These are phyloP conservation scores for Anastatus disparis DNA, from an alignment of 1,140 invertebrate genomes.

Conservation along the genomic window DNA sequence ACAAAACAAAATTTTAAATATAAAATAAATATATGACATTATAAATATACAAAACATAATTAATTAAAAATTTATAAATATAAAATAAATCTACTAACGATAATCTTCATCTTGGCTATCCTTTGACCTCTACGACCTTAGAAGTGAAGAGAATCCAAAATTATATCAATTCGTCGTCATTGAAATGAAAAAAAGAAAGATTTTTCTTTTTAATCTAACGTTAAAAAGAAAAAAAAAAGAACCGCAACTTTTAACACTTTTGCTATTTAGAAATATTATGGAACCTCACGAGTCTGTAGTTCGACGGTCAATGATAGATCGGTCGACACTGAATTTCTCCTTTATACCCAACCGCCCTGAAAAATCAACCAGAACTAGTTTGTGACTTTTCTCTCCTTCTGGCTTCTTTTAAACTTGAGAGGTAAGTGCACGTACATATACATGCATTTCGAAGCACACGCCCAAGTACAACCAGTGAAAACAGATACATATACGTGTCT, in stretches of 20 bases:
- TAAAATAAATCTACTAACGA: slow-evolving; percentile 33
- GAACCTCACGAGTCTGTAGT: slow-evolving; percentile 48
- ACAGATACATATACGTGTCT: too few relatives aligned
- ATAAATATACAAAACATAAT: background rate
- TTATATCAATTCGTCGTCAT: slow-evolving; percentile 10
- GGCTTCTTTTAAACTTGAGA: background rate
- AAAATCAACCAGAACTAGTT: slow-evolving; percentile 65
- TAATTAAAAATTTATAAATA: background rate
- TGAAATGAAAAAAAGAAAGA: too few relatives aligned
- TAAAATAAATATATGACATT: background rate
- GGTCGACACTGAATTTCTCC: slow-evolving; percentile 63
- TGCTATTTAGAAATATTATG: slow-evolving; percentile 29
- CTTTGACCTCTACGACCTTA: background rate
- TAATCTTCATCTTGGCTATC: slow-evolving; percentile 9
- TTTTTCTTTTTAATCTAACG: background rate
- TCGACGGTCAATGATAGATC: slow-evolving; percentile 59
- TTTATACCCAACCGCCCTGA: slow-evolving; percentile 60
- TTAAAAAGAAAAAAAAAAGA: too few relatives aligned
- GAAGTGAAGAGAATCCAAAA: background rate
- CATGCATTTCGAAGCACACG: background rate
- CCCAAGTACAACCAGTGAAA: slow-evolving; percentile 49
- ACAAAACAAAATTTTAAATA: too few relatives aligned
- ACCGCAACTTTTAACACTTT: background rate
- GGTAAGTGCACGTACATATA: slow-evolving; percentile 43
- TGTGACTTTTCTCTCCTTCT: slow-evolving; percentile 55